Evolutionary conservation across 2,797 vertebrate genomes (phyloP).

Genomic region (Chiloscyllium punctatum): DNA sequence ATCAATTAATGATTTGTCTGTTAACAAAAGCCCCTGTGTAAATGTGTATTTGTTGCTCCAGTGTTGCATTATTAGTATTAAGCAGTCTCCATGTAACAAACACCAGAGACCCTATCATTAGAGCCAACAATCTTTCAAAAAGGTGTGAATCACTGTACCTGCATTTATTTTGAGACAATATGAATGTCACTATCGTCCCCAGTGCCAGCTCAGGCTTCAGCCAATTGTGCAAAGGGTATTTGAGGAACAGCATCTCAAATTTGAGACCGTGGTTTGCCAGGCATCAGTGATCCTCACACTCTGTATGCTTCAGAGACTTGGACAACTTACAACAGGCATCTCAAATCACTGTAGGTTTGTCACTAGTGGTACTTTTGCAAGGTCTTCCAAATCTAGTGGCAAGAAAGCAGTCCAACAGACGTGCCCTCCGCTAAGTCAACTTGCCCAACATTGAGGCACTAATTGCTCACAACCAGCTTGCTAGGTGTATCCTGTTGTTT

Average conservation of each 20-base stretch:
- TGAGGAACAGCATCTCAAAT: background rate
- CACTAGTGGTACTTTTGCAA: background rate
- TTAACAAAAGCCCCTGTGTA: slow-evolving; percentile 27
- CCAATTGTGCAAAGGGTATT: background rate
- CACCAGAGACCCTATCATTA: background rate
- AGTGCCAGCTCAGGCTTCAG: background rate
- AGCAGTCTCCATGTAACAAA: background rate
- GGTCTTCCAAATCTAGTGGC: background rate
- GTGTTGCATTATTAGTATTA: slow-evolving; percentile 7
- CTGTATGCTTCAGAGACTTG: background rate
- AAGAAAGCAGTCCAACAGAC: background rate
- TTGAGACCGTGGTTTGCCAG: background rate
- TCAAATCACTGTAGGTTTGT: background rate
- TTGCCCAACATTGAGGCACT: background rate
- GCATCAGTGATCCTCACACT: background rate
- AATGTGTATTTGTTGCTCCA: slow-evolving; percentile 11
- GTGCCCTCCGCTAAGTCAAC: background rate
- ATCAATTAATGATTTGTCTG: slow-evolving; percentile 21
- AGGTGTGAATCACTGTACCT: background rate
- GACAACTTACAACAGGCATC: background rate
- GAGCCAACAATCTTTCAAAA: background rate
- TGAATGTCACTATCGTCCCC: background rate
- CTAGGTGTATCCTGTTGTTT: background rate
- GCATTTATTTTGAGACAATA: background rate
- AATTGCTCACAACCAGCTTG: background rate